Base-by-base conservation (phyloP, 2,797 vertebrate genomes). In the Aselliscus stoliczkanus region DNA sequence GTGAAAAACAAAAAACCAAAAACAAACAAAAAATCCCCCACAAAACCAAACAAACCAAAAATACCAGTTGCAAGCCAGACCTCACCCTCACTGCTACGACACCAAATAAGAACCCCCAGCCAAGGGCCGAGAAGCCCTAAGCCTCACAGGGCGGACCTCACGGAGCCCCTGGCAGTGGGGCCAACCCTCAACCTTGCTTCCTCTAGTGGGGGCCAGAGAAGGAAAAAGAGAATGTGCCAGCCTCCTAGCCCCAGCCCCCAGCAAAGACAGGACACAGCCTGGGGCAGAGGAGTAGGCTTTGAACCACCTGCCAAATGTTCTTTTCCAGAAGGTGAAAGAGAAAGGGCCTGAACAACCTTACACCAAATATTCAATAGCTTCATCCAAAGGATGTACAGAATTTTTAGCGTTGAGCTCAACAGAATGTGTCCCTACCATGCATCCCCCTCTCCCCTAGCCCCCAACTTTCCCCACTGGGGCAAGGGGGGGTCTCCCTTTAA, bases 281-380 rank as follows among this genome's bases (percentile, higher is more conserved):
- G 65, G 79, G 77, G 93, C 84, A 62, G 79, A 89, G 85, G 96
- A 88, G 95, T 77, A n/a, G 98, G 97, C 93, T 97, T 92, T 94
- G 97, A 93, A 93, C 96, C 94, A 94, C 94, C 95, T 15, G n/a
- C 90, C 95, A 96, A 97, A 93, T 56, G 89, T 86, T 93, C 93
- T 95, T 93, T 98, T 99, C 98, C 98, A 97, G 98, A 98, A 98
- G 97, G 98, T 94, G 52, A 95, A 96, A 95, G 88, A 99, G 98
- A 99, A 98, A 99, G 75, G 95, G 96, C 96, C 91, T 65, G 98
- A 99, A 98, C 98, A 98, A 99, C 98, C 93, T 97, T 96, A 99
- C 99, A 98, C 99, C 99, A 99, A 99, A 99, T 99, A 99, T 98
- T 99, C 99, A 99, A 98, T 99, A 99, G 99, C 99, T 99, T 99